Evolutionary conservation across 1,140 invertebrate genomes (phyloP).

Genomic region (Stratiolaelaps scimitus): DNA sequence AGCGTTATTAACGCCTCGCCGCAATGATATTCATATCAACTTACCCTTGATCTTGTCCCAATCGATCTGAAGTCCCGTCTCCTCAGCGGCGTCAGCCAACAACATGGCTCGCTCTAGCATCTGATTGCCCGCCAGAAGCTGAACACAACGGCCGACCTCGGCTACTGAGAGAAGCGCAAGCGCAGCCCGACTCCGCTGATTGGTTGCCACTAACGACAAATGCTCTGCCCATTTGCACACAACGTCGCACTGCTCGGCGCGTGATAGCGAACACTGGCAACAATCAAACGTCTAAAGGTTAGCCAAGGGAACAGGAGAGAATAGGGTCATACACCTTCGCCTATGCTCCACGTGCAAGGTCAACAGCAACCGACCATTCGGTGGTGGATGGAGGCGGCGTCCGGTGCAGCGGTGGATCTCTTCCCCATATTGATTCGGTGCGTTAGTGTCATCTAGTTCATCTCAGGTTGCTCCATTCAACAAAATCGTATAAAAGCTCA

Average conservation of each 20-base stretch:
- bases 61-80: background rate
- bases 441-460: too few relatives aligned
- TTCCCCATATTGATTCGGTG: too few relatives aligned
- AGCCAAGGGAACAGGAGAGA: too few relatives aligned
- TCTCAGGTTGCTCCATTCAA: too few relatives aligned
- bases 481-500: too few relatives aligned
- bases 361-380: too few relatives aligned
- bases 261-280: constrained; percentile 7
- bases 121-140: constrained; percentile 1
- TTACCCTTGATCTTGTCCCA: constrained; percentile 17
- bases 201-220: constrained; percentile 2
- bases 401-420: too few relatives aligned
- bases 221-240: constrained; percentile 19
- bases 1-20: too few relatives aligned
- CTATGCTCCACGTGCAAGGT: too few relatives aligned
- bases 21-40: background rate
- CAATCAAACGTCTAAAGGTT: too few relatives aligned
- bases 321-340: too few relatives aligned
- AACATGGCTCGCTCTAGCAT: constrained; percentile 14
- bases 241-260: background rate
- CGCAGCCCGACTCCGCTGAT: background rate
- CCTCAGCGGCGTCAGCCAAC: background rate
- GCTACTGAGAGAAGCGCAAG: background rate
- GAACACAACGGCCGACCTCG: constrained; percentile 7
- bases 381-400: too few relatives aligned